phyloP scores from a whole-genome alignment of 2,113 vertebrate genomes.

The Melanostigma gelatinosum region DNA sequence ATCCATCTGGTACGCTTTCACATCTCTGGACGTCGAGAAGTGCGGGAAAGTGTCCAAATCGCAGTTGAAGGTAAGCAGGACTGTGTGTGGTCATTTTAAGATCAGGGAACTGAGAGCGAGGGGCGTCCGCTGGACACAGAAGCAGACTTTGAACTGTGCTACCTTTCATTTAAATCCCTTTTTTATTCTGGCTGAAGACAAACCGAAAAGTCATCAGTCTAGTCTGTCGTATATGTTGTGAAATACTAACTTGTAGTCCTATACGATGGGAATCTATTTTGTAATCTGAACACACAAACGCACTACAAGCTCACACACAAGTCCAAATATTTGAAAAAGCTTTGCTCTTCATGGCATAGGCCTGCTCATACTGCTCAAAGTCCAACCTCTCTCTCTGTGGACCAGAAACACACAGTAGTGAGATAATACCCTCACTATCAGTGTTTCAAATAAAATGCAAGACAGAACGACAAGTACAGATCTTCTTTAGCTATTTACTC shows the following conservation, averaged over 20 bases:
- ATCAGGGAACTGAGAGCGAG: conserved; percentile 47
- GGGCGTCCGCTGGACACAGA: neutral
- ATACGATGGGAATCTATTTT: neutral
- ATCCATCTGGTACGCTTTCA: conserved; percentile 85
- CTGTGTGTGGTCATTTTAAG: neutral
- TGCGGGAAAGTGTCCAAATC: conserved; percentile 85
- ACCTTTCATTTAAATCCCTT: neutral
- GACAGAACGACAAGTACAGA: neutral
- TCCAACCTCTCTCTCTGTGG: conserved; percentile 31
- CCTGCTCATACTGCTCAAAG: conserved; percentile 45
- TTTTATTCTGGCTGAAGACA: neutral
- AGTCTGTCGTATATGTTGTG: neutral
- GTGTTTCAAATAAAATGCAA: neutral
- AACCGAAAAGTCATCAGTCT: neutral
- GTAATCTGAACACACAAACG: neutral
- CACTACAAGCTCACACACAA: neutral
- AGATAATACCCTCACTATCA: neutral
- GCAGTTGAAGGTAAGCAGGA: conserved; percentile 81
- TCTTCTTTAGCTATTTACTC: neutral
- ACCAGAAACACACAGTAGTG: neutral
- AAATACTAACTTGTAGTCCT: neutral
- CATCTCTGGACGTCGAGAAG: conserved; percentile 82
- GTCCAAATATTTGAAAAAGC: conserved; percentile 4
- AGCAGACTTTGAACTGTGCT: neutral
- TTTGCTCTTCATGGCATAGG: neutral